phyloP scores from a whole-genome alignment of 53 echinoderm and acorn worm genomes.

The Apostichopus leukothele region DNA sequence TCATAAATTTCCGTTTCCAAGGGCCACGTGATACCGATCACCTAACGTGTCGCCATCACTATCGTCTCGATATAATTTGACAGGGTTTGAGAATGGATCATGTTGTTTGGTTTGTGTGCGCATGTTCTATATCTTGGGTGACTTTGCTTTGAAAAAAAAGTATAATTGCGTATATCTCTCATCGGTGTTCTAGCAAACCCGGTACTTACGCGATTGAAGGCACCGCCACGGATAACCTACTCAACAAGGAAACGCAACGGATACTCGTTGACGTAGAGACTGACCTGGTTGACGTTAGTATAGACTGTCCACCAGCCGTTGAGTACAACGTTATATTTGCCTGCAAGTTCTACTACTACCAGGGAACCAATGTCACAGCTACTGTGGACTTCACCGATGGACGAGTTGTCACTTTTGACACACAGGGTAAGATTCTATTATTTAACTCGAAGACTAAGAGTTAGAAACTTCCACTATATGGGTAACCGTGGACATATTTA shows the following conservation, averaged over 20 bases:
- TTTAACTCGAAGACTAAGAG: not conserved
- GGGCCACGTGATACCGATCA: no score
- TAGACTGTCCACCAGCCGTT: slow-evolving; percentile 85
- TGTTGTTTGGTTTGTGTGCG: no score
- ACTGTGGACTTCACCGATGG: slow-evolving; percentile 75
- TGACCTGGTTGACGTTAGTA: slow-evolving; percentile 59
- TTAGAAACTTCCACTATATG: not conserved
- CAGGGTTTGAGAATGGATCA: no score
- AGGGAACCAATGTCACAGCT: slow-evolving; percentile 82
- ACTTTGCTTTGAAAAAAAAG: no score
- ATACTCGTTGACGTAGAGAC: slow-evolving; percentile 67
- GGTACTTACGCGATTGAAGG: slow-evolving; percentile 69
- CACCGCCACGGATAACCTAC: slow-evolving; percentile 65
- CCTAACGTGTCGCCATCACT: no score
- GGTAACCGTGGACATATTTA: no score
- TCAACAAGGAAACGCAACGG: slow-evolving; percentile 62
- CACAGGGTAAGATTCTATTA: slow-evolving; percentile 57
- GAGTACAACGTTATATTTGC: slow-evolving; percentile 72
- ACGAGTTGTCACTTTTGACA: slow-evolving; percentile 59
- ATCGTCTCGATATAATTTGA: no score
- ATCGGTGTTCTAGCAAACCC: slow-evolving; percentile 60
- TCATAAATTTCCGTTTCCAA: no score
- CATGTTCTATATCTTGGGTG: no score
- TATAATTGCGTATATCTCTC: not conserved
- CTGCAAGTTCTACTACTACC: slow-evolving; percentile 77